phyloP scores from a whole-genome alignment of 2,888 invertebrate species.

The Pteria penguin region DNA sequence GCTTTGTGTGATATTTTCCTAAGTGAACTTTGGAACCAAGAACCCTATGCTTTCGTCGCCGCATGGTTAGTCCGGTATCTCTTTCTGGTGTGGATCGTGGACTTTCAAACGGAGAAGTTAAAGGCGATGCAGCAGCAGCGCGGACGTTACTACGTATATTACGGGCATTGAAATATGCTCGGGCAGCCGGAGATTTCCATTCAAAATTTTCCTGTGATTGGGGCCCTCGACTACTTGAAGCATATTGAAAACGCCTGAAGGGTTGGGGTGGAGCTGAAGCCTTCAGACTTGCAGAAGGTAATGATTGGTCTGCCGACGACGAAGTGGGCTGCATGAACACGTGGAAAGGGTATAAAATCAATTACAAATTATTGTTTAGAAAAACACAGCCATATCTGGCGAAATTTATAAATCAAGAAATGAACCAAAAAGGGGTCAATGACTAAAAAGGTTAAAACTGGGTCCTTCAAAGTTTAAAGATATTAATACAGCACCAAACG shows the following conservation, averaged over 20 bases:
- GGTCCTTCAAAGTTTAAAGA: too few species aligned
- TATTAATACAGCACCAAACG: too few species aligned
- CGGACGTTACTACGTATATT: neutral
- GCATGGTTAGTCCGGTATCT: conserved; percentile 33
- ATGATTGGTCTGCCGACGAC: conserved; percentile 22
- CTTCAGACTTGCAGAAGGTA: conserved; percentile 34
- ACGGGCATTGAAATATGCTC: neutral
- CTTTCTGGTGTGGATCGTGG: conserved; percentile 45
- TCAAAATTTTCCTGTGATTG: conserved; percentile 22
- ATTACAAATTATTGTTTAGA: neutral
- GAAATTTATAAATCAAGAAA: too few species aligned
- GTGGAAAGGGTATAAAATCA: conserved; percentile 6
- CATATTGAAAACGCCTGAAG: conserved; percentile 47
- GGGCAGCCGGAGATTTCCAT: conserved; percentile 10
- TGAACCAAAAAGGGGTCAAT: neutral
- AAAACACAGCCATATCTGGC: neutral
- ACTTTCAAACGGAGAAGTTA: conserved; percentile 38
- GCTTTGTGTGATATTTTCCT: conserved; percentile 61
- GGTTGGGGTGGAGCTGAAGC: conserved; percentile 38
- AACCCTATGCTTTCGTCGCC: conserved; percentile 47
- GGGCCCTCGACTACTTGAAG: conserved; percentile 2
- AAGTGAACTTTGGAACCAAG: conserved; percentile 51
- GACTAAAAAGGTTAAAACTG: conserved; percentile 14
- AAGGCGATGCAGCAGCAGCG: conserved; percentile 33
- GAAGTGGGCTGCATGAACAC: conserved; percentile 57